Conservation (phyloP, 1,140 invertebrate genomes). For the Catajapyx aquilonaris region DNA sequence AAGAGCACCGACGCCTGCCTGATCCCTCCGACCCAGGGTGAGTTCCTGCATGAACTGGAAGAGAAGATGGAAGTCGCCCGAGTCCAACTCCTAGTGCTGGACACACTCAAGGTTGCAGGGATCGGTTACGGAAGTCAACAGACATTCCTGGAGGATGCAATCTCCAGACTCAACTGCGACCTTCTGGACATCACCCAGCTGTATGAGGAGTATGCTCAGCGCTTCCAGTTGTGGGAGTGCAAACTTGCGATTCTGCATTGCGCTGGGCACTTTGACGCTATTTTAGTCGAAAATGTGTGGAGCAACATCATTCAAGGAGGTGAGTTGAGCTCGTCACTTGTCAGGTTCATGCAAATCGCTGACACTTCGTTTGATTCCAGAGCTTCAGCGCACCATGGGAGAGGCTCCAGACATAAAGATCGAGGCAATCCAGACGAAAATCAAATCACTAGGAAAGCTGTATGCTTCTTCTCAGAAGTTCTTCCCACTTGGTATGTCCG, state of each 20-base stretch:
- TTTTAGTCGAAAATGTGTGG: conserved; percentile 11
- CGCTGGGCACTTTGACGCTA: conserved; percentile 52
- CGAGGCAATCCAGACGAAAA: too few relatives aligned
- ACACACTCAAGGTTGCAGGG: too few relatives aligned
- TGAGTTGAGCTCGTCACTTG: too few relatives aligned
- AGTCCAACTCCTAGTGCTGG: conserved; percentile 46
- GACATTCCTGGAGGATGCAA: conserved; percentile 20
- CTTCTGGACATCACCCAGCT: conserved; percentile 28
- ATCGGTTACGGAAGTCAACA: too few relatives aligned
- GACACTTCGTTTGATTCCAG: too few relatives aligned
- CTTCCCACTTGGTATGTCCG: background rate
- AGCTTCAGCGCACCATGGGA: too few relatives aligned
- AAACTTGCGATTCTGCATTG: conserved; percentile 68
- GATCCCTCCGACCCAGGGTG: conserved; percentile 45
- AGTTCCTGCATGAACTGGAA: conserved; percentile 77
- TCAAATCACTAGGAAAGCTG: background rate
- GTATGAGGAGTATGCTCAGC: conserved; percentile 56
- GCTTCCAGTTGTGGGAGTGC: conserved; percentile 60
- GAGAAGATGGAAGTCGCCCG: conserved; percentile 77
- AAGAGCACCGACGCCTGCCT: conserved; percentile 60
- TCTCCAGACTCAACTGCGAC: conserved; percentile 26
- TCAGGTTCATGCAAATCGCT: too few relatives aligned
- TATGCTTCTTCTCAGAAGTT: background rate
- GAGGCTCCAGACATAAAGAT: too few relatives aligned
- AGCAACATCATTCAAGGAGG: conserved; percentile 6